Evolutionary conservation across 2,888 invertebrate species (phyloP).

Genomic region (Papilio protenor): DNA sequence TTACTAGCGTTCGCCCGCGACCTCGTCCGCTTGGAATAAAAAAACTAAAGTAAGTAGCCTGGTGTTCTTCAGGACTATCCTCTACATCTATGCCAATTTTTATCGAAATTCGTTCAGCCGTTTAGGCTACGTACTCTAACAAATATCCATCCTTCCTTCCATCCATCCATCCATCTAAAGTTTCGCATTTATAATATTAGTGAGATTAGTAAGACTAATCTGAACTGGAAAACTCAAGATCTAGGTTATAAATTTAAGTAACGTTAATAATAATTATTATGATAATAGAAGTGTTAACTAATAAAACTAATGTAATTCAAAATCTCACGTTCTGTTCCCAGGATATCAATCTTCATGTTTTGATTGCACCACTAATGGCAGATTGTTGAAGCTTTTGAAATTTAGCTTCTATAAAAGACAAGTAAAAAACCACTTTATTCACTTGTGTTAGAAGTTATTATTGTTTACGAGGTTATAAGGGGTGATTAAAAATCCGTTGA

Average conservation of each 20-base stretch:
- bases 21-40: no score
- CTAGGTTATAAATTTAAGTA: background rate
- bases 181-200: background rate
- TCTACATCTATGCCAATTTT: no score
- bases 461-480: slow-evolving; percentile 47
- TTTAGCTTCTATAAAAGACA: background rate
- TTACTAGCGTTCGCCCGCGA: background rate
- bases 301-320: slow-evolving; percentile 42
- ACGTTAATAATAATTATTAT: background rate
- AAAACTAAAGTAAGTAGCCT: no score
- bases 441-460: slow-evolving; percentile 47
- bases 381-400: slow-evolving; percentile 64
- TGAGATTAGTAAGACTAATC: no score
- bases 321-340: slow-evolving; percentile 74
- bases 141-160: background rate
- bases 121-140: no score
- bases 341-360: slow-evolving; percentile 76
- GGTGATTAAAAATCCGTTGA: slow-evolving; percentile 59
- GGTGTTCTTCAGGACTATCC: no score
- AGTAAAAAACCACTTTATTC: slow-evolving; percentile 47
- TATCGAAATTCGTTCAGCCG: no score
- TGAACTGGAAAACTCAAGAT: background rate
- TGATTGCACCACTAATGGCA: slow-evolving; percentile 74
- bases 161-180: background rate
- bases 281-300: background rate